These are phyloP conservation scores for Etheostoma cragini DNA, from an alignment of 2,113 vertebrate genomes.

Conservation along the genomic window DNA sequence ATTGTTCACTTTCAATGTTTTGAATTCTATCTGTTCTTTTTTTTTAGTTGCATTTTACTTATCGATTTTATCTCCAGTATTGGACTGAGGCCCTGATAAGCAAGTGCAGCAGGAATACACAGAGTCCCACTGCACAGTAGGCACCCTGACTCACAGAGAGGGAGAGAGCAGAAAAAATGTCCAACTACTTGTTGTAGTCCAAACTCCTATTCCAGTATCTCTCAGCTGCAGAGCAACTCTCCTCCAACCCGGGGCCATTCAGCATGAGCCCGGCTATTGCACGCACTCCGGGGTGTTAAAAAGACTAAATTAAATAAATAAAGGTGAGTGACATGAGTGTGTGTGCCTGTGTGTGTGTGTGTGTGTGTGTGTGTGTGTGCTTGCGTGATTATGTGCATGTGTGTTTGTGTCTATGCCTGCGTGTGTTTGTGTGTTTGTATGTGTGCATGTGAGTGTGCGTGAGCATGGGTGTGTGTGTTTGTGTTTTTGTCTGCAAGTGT, in stretches of 20 bases:
- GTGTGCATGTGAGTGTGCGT: neutral
- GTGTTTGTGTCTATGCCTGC: neutral
- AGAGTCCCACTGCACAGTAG: constrained; percentile 30
- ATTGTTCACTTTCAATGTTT: constrained; percentile 11
- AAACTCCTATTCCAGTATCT: constrained; percentile 60
- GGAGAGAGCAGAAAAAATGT: constrained; percentile 29
- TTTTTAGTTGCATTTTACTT: neutral
- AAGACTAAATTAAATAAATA: constrained; percentile 72
- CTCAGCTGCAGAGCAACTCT: constrained; percentile 54
- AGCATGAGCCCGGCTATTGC: constrained; percentile 59
- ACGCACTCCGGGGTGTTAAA: constrained; percentile 61
- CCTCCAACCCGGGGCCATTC: constrained; percentile 61
- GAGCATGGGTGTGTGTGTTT: neutral
- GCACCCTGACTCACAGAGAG: constrained; percentile 9
- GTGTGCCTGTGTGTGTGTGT: constrained; percentile 26
- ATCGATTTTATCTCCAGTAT: constrained; percentile 21
- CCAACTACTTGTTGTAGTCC: constrained; percentile 39
- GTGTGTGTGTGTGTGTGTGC: neutral
- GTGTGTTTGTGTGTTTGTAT: neutral
- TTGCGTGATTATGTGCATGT: neutral
- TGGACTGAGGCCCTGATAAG: constrained; percentile 19
- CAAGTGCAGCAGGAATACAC: neutral
- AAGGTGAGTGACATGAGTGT: constrained; percentile 29
- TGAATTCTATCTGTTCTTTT: constrained; percentile 13
- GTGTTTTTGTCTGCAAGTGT: neutral